Conservation (phyloP, 2,113 vertebrate genomes). For the Thermophis baileyi region DNA sequence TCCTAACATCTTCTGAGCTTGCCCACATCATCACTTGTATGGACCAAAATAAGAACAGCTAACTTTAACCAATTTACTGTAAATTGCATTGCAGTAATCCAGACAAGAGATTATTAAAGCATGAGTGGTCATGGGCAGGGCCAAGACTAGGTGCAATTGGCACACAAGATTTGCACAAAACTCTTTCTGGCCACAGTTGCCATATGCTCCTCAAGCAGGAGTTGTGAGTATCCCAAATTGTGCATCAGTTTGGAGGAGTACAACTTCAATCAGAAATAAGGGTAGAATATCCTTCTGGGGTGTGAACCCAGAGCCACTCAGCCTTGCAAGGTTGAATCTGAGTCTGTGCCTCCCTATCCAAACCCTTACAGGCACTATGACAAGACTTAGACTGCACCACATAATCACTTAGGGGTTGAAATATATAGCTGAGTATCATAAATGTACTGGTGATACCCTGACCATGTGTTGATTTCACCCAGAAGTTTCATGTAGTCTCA, state of each 20-base stretch:
- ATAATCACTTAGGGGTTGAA: background rate
- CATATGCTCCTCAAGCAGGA: background rate
- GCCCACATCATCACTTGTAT: background rate
- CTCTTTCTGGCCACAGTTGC: background rate
- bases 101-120: background rate
- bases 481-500: background rate
- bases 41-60: background rate
- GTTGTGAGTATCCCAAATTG: background rate
- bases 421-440: background rate
- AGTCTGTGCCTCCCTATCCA: background rate
- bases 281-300: background rate
- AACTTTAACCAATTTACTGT: background rate
- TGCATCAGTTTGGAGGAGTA: background rate
- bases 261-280: background rate
- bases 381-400: background rate
- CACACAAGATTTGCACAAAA: background rate
- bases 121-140: background rate
- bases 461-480: background rate
- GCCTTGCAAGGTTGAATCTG: background rate
- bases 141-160: background rate
- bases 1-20: background rate
- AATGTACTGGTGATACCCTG: background rate
- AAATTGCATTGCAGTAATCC: background rate
- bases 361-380: background rate
- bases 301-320: background rate